A percentile compares a stretch with the other conserved stretches of the same genome.
phyloP scores from a whole-genome alignment of 1,140 invertebrate genomes.

The Cryptotermes secundus region DNA sequence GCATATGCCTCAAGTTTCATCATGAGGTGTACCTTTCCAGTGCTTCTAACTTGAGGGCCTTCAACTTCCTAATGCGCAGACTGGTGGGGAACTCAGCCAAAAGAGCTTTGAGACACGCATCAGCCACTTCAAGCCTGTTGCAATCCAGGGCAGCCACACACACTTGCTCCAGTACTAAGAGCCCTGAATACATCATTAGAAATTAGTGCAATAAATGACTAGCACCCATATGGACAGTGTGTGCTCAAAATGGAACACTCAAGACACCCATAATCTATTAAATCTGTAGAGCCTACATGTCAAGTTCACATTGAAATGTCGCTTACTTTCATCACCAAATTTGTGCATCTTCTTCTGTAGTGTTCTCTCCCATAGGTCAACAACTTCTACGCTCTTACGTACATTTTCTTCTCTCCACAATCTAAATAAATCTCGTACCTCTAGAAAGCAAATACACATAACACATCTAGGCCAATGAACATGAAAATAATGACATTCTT shows the following conservation, averaged over 20 bases:
- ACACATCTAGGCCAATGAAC: no score
- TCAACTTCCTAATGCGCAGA: conserved; percentile 79
- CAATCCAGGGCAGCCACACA: conserved; percentile 90
- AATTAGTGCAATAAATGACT: background rate
- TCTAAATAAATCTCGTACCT: conserved; percentile 76
- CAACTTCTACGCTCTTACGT: conserved; percentile 82
- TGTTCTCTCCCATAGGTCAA: conserved; percentile 81
- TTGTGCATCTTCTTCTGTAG: conserved; percentile 73
- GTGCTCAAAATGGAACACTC: background rate
- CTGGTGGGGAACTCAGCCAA: conserved; percentile 88
- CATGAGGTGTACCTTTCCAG: conserved; percentile 66
- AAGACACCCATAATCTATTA: background rate
- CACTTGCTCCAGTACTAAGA: conserved; percentile 89
- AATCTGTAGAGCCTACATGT: background rate
- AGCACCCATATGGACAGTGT: background rate
- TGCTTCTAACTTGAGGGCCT: conserved; percentile 86
- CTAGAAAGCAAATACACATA: conserved; percentile 52
- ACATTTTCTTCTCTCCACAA: conserved; percentile 92
- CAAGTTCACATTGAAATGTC: background rate
- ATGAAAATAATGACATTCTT: no score
- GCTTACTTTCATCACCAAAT: conserved; percentile 89
- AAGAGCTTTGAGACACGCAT: conserved; percentile 75
- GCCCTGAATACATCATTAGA: conserved; percentile 60
- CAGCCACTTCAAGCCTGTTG: conserved; percentile 73
- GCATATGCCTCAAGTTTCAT: no score